Percentiles rank a stretch among this genome's conserved stretches.
These are phyloP conservation scores for Eulemur rufifrons DNA, from an alignment of 2,113 vertebrate species.

Conservation along the genomic window DNA sequence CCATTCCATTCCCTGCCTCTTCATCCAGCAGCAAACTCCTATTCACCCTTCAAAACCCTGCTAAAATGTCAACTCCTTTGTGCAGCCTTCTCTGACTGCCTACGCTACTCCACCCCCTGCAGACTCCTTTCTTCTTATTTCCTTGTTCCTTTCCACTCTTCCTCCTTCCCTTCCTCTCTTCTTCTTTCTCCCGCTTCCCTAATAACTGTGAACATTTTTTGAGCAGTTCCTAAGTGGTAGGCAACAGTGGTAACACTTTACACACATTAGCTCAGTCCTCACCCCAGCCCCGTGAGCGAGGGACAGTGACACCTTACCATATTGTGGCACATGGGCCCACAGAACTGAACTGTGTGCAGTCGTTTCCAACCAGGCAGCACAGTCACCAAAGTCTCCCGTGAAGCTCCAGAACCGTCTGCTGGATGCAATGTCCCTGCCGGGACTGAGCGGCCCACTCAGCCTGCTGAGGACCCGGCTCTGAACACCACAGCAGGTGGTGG, in stretches of 20 bases:
- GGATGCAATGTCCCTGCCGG: accelerated
- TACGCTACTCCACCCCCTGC: accelerated
- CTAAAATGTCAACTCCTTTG: not conserved
- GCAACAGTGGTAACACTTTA: no score
- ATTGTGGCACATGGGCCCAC: accelerated
- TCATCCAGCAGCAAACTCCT: not conserved
- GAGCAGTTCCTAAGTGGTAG: not conserved
- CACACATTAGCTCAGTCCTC: not conserved
- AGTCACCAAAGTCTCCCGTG: not conserved
- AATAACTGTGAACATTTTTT: accelerated
- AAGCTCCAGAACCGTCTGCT: accelerated
- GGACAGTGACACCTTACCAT: accelerated
- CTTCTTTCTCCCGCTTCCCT: not conserved
- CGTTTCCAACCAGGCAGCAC: not conserved
- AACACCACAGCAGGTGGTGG: not conserved
- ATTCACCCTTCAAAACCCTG: not conserved
- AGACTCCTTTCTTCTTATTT: not conserved
- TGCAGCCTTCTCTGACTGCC: not conserved
- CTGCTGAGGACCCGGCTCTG: not conserved
- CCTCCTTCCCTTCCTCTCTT: not conserved
- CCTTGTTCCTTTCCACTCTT: not conserved
- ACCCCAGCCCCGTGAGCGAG: not conserved
- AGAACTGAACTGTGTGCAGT: accelerated
- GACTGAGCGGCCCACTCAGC: not conserved
- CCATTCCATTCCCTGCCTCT: not conserved